These are phyloP conservation scores for Lynx canadensis DNA, from an alignment of 2,113 vertebrate genomes.

Conservation along the genomic window DNA sequence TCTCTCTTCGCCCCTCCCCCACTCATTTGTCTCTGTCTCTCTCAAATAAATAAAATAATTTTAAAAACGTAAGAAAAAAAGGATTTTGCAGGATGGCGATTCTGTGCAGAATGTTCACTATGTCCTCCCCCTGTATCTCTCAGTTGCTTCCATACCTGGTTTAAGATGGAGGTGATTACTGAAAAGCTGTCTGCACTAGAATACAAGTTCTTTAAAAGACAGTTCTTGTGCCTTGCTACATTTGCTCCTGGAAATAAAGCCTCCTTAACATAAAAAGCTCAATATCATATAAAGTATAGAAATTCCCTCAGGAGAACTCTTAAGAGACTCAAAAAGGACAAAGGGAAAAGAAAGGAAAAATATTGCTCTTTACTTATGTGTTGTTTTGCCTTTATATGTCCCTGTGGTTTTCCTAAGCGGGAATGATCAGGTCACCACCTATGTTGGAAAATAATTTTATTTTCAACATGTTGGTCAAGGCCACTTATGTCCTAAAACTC, in stretches of 20 bases:
- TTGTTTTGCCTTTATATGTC: neutral
- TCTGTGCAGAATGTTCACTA: neutral
- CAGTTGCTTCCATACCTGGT: neutral
- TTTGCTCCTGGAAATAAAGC: neutral
- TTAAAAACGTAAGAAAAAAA: neutral
- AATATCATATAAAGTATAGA: neutral
- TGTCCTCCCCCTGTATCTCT: neutral
- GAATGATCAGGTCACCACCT: neutral
- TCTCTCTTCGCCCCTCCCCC: no score
- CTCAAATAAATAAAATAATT: no score
- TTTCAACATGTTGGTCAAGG: neutral
- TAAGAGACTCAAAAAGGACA: neutral
- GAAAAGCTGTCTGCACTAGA: neutral
- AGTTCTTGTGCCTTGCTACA: neutral
- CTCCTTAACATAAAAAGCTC: slow-evolving; percentile 27
- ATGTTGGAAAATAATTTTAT: neutral
- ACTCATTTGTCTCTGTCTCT: no score
- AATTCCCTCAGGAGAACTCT: neutral
- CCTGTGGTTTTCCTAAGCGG: neutral
- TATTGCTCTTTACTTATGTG: neutral
- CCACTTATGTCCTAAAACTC: neutral
- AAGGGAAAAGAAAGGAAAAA: neutral
- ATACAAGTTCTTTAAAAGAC: neutral
- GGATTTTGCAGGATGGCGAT: neutral
- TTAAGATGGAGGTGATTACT: neutral